Conservation (phyloP, 2,888 invertebrate species). For the Hemicrepidius hirtus region DNA sequence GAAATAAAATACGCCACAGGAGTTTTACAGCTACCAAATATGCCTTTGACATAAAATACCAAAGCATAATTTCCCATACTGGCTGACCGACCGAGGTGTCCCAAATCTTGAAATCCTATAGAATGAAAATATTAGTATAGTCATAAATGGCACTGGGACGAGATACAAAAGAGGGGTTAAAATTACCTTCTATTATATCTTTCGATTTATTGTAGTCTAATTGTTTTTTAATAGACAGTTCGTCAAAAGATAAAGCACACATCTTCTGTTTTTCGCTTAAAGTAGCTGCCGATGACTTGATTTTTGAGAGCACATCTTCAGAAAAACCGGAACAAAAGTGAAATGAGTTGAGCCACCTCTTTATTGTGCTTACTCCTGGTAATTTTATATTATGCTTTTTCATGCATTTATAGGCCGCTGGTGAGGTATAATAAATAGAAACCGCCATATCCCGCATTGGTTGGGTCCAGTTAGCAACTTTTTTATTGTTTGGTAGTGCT, state of each 20-base stretch:
- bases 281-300: not conserved
- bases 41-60: conserved; percentile 11
- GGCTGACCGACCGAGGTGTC: conserved; percentile 4
- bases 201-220: no score
- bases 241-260: no score
- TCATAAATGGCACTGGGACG: no score
- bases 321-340: conserved; percentile 20
- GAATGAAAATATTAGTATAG: not conserved
- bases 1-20: conserved; percentile 6
- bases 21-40: conserved; percentile 12
- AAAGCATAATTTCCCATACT: conserved; percentile 12
- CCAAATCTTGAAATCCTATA: conserved; percentile 14
- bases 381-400: conserved; percentile 13
- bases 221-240: no score
- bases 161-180: not conserved
- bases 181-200: not conserved
- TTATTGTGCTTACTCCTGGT: conserved; percentile 24
- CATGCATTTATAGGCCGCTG: conserved; percentile 18
- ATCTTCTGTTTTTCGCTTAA: conserved; percentile 7
- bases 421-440: conserved; percentile 23
- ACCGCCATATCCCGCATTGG: conserved; percentile 11
- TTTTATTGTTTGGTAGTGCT: conserved; percentile 6
- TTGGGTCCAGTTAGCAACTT: conserved; percentile 14
- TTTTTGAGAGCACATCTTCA: conserved; percentile 1
- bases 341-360: conserved; percentile 12